Conservation (phyloP, 1,140 invertebrate genomes). For the Odontomachus brunneus region DNA sequence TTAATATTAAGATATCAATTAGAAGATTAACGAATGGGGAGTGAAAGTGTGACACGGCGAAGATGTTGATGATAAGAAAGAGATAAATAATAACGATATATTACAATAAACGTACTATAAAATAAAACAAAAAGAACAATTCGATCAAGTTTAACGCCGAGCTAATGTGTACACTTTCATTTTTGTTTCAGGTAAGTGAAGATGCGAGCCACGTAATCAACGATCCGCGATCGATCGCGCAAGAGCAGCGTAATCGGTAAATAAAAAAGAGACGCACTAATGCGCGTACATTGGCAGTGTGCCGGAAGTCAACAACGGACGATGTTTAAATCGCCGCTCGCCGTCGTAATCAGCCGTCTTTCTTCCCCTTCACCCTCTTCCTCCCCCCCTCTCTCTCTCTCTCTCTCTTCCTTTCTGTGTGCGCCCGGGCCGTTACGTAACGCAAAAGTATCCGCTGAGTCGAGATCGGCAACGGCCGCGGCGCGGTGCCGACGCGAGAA, state of each 20-base stretch:
- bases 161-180: constrained; percentile 57
- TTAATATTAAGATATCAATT: no score
- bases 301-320: constrained; percentile 26
- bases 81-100: no score
- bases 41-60: no score
- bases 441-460: constrained; percentile 28
- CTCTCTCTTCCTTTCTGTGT: neutral
- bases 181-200: constrained; percentile 80
- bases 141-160: neutral
- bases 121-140: neutral
- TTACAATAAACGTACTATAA: neutral
- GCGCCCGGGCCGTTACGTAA: constrained; percentile 59
- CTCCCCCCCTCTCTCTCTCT: no score
- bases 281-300: neutral
- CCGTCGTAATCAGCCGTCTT: neutral
- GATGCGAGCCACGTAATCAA: neutral
- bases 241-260: neutral
- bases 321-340: constrained; percentile 41
- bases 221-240: neutral
- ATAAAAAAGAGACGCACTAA: neutral
- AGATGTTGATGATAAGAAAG: no score
- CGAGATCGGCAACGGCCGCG: constrained; percentile 45
- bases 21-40: no score
- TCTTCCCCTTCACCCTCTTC: no score
- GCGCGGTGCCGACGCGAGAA: constrained; percentile 47